These are phyloP conservation scores for Sander vitreus DNA, from an alignment of 2,113 vertebrate genomes.

Conservation along the genomic window DNA sequence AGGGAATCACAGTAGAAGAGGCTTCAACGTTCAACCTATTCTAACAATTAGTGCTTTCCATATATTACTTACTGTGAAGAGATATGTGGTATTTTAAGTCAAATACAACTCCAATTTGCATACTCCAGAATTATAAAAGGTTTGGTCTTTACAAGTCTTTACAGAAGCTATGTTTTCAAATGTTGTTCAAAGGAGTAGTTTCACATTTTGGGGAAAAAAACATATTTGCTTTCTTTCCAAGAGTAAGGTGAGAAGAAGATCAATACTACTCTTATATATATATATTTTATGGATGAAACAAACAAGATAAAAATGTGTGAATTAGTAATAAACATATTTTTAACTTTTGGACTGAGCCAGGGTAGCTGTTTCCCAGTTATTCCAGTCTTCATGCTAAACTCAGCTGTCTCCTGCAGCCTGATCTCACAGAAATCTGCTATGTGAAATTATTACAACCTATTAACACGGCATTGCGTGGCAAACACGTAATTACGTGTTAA, in stretches of 20 bases:
- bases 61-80: constrained; percentile 1
- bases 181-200: too few species aligned
- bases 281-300: neutral
- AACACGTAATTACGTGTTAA: too few species aligned
- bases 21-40: constrained; percentile 21
- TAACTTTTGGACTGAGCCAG: neutral
- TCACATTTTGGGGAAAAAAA: too few species aligned
- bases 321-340: neutral
- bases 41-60: constrained; percentile 13
- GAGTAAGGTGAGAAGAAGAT: too few species aligned
- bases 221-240: too few species aligned
- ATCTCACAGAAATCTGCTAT: too few species aligned
- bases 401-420: neutral
- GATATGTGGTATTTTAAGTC: neutral
- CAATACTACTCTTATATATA: too few species aligned
- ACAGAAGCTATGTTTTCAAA: too few species aligned
- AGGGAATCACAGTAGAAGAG: neutral
- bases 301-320: neutral
- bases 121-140: neutral
- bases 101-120: neutral
- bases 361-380: neutral
- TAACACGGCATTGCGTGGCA: too few species aligned
- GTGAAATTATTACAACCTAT: too few species aligned
- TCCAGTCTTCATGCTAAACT: neutral
- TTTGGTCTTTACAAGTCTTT: neutral